phyloP scores from a whole-genome alignment of 2,888 invertebrate species.

The Philhelius pedissequus region DNA sequence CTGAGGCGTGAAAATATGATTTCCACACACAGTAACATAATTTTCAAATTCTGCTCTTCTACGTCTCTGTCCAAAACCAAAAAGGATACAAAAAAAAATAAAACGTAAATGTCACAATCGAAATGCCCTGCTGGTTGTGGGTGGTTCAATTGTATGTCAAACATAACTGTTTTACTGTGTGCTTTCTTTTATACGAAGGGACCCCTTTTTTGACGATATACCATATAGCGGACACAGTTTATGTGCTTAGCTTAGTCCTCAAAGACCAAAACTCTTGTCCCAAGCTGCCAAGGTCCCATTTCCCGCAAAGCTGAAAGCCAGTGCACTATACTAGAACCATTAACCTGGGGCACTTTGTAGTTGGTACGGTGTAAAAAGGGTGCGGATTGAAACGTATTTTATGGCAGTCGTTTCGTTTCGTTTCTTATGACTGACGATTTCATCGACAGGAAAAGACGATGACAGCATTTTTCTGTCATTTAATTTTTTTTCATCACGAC shows the following conservation, averaged over 20 bases:
- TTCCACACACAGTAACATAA: constrained; percentile 62
- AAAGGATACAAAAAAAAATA: constrained; percentile 11
- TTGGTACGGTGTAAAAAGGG: constrained; percentile 26
- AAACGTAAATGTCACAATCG: constrained; percentile 55
- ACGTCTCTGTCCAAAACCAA: not conserved
- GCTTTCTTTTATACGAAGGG: constrained; percentile 21
- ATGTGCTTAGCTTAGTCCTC: constrained; percentile 26
- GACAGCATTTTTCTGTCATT: constrained; percentile 65
- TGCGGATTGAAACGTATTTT: constrained; percentile 61
- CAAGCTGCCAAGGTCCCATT: not conserved
- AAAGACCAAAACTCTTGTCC: not conserved
- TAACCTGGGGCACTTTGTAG: constrained; percentile 18
- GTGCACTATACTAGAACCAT: not conserved
- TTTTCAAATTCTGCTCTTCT: constrained; percentile 26
- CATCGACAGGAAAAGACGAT: constrained; percentile 67
- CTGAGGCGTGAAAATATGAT: constrained; percentile 67
- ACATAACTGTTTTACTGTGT: constrained; percentile 53
- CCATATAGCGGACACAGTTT: constrained; percentile 52
- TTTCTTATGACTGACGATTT: constrained; percentile 66
- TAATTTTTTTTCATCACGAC: not conserved
- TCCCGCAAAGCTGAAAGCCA: not conserved
- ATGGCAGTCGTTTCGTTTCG: constrained; percentile 57
- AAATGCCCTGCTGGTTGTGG: constrained; percentile 37
- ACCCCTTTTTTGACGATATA: constrained; percentile 50
- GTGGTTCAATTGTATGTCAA: constrained; percentile 64